These are phyloP conservation scores for Vultur gryphus DNA, from an alignment of 2,797 vertebrate species.

Conservation along the genomic window DNA sequence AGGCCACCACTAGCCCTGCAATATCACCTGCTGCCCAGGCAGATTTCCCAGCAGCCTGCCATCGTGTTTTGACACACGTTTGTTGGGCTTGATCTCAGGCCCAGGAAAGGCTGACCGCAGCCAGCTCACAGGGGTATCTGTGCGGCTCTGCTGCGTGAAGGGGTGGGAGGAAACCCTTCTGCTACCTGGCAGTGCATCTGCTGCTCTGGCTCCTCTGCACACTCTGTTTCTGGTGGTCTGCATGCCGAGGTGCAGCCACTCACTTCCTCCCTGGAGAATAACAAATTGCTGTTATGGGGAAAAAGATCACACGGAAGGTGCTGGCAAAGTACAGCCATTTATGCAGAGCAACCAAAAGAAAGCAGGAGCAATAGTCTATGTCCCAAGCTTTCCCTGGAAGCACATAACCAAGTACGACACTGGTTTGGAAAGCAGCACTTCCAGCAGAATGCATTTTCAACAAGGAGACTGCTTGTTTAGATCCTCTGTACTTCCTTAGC, in stretches of 20 bases:
- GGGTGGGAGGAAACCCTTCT: neutral
- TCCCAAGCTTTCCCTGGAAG: neutral
- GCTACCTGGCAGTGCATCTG: accelerated
- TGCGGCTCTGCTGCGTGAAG: neutral
- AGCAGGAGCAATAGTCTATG: neutral
- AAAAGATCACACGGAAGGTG: neutral
- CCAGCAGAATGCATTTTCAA: neutral
- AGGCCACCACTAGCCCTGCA: neutral
- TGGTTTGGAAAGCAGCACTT: neutral
- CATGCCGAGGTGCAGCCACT: accelerated
- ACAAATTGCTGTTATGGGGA: neutral
- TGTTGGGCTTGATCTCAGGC: neutral
- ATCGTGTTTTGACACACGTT: accelerated
- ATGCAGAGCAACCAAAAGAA: neutral
- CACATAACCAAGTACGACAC: neutral
- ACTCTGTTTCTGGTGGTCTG: accelerated
- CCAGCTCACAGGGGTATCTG: accelerated
- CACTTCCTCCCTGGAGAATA: neutral
- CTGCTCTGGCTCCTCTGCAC: accelerated
- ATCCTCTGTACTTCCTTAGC: neutral
- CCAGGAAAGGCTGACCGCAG: neutral
- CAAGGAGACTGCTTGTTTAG: neutral
- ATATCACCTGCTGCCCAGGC: neutral
- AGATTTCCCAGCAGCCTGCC: neutral
- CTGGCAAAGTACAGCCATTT: neutral